Evolutionary conservation across 53 echinoderm and acorn worm genomes (phyloP).

Genomic region (Echinometra lucunter): DNA sequence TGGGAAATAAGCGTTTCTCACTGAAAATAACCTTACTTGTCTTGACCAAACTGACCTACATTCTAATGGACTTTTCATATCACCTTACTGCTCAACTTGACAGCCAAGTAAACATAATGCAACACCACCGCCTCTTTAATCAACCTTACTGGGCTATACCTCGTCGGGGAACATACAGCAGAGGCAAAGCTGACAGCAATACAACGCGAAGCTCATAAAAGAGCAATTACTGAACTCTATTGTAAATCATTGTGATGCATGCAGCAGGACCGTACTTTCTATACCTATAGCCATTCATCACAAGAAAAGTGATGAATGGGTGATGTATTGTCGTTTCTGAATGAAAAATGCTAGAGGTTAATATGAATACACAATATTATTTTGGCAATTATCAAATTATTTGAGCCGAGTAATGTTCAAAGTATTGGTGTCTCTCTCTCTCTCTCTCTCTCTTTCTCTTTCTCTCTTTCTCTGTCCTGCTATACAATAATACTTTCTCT

Average conservation of each 20-base stretch:
- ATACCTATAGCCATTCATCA: not conserved
- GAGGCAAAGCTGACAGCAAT: not conserved
- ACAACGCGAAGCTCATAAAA: not conserved
- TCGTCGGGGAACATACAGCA: not conserved
- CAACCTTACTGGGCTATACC: not conserved
- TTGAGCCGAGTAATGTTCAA: not conserved
- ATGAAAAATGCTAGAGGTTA: not conserved
- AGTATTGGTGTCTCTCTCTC: no score
- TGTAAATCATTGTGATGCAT: not conserved
- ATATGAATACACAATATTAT: not conserved
- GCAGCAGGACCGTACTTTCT: not conserved
- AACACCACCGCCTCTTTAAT: not conserved
- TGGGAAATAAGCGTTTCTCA: not conserved
- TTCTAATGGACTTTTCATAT: not conserved
- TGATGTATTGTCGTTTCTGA: not conserved
- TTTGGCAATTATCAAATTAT: not conserved
- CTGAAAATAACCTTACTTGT: not conserved
- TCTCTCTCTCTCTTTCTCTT: not conserved
- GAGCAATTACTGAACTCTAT: not conserved
- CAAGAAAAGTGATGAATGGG: not conserved
- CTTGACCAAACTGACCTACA: not conserved
- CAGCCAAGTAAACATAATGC: not conserved
- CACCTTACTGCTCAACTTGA: not conserved
- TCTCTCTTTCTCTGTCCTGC: not conserved
- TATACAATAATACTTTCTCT: not conserved